Conservation (phyloP, 2,888 invertebrate genomes). For the Agrilus cyanescens region DNA sequence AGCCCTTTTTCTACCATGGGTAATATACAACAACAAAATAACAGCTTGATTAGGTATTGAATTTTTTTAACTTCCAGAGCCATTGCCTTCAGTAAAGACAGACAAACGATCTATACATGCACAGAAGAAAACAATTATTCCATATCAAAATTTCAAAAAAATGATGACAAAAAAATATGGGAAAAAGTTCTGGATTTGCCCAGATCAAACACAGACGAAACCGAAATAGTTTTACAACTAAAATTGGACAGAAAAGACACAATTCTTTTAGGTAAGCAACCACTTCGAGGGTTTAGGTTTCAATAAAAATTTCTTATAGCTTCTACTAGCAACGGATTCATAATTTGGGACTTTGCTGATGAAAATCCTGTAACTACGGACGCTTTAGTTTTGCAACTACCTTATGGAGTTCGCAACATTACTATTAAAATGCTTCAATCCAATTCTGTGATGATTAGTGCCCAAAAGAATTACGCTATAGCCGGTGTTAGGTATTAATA, state of each 20-base stretch:
- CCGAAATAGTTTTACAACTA: slow-evolving; percentile 67
- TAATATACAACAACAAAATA: slow-evolving; percentile 17
- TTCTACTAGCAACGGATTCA: slow-evolving; percentile 72
- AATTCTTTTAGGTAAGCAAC: slow-evolving; percentile 55
- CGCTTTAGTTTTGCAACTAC: slow-evolving; percentile 58
- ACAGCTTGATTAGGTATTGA: background rate
- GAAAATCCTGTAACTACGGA: slow-evolving; percentile 36
- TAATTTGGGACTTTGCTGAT: slow-evolving; percentile 65
- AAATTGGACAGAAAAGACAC: slow-evolving; percentile 73
- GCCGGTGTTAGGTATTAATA: slow-evolving; percentile 71
- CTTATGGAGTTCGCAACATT: slow-evolving; percentile 85
- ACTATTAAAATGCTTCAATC: slow-evolving; percentile 83
- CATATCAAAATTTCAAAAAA: slow-evolving; percentile 36
- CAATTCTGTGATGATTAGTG: slow-evolving; percentile 86
- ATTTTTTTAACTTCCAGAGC: slow-evolving; percentile 37
- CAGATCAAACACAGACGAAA: slow-evolving; percentile 56
- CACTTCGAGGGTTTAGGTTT: background rate
- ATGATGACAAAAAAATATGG: slow-evolving; percentile 49
- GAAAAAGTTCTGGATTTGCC: slow-evolving; percentile 47
- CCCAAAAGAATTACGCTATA: slow-evolving; percentile 81
- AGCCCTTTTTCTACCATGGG: slow-evolving; percentile 49
- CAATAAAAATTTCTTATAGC: background rate
- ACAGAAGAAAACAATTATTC: slow-evolving; percentile 49
- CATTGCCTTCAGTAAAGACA: slow-evolving; percentile 54
- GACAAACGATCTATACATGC: slow-evolving; percentile 57